These are phyloP conservation scores for Nysson spinosus DNA, from an alignment of 2,888 invertebrate species.

Conservation along the genomic window DNA sequence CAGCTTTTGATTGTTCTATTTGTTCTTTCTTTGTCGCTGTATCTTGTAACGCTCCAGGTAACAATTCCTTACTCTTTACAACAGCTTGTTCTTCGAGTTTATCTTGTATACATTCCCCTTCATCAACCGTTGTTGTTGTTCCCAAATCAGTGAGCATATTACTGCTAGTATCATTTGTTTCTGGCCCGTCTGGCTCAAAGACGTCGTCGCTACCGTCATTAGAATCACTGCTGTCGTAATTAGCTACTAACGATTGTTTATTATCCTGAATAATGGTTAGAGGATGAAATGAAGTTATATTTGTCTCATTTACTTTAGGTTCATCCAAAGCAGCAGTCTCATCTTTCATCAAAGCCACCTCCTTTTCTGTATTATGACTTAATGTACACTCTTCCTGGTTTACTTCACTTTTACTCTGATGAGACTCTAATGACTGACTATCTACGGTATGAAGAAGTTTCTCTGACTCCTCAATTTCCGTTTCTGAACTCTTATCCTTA, in stretches of 20 bases:
- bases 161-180: conserved; percentile 10
- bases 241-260: conserved; percentile 59
- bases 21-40: neutral
- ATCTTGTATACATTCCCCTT: conserved; percentile 2
- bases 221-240: conserved; percentile 64
- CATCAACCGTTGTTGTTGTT: neutral
- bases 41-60: conserved; percentile 10
- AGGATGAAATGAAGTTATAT: neutral
- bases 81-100: neutral
- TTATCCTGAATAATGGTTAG: conserved; percentile 6
- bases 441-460: too few relatives aligned
- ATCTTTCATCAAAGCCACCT: too few relatives aligned
- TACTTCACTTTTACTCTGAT: conserved; percentile 4
- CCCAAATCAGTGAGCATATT: neutral
- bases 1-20: conserved; percentile 6
- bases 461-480: too few relatives aligned
- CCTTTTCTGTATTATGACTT: too few relatives aligned
- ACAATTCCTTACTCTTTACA: neutral
- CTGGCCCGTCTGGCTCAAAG: conserved; percentile 38
- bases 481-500: too few relatives aligned
- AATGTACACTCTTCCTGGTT: too few relatives aligned
- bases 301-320: neutral
- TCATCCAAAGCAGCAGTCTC: neutral
- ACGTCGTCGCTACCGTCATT: conserved; percentile 60
- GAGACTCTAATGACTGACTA: too few relatives aligned